Conservation (phyloP, 92 coral and sea anemone genomes). For the Phenganax subtilis region DNA sequence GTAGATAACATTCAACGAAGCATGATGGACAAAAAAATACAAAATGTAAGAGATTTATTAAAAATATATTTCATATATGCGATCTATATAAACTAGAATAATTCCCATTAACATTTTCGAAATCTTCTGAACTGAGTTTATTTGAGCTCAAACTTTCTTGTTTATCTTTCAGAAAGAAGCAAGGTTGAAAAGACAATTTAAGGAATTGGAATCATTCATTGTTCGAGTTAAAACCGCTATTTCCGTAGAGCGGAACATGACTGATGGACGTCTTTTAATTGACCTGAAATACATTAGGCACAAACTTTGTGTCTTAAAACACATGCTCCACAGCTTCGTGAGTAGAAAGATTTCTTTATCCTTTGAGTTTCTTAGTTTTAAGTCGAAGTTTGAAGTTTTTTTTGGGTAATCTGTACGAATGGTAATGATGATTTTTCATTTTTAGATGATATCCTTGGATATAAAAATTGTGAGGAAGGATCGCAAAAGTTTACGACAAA, state of each 20-base stretch:
- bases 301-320: neutral
- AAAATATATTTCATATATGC: neutral
- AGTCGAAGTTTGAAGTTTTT: neutral
- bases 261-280: neutral
- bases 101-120: neutral
- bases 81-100: neutral
- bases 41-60: neutral
- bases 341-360: neutral
- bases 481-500: neutral
- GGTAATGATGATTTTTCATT: neutral
- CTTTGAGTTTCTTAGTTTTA: too few relatives aligned
- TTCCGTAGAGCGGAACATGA: neutral
- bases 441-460: neutral
- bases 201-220: neutral
- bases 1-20: neutral
- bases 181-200: neutral
- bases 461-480: neutral
- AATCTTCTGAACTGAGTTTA: neutral
- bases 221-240: neutral
- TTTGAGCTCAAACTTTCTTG: neutral
- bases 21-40: neutral
- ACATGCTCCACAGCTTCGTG: conserved; percentile 7
- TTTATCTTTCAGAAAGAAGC: neutral
- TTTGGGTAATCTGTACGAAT: neutral
- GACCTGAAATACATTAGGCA: neutral